Conservation (phyloP, 2,797 vertebrate species). For the Benthosema pterotum region DNA sequence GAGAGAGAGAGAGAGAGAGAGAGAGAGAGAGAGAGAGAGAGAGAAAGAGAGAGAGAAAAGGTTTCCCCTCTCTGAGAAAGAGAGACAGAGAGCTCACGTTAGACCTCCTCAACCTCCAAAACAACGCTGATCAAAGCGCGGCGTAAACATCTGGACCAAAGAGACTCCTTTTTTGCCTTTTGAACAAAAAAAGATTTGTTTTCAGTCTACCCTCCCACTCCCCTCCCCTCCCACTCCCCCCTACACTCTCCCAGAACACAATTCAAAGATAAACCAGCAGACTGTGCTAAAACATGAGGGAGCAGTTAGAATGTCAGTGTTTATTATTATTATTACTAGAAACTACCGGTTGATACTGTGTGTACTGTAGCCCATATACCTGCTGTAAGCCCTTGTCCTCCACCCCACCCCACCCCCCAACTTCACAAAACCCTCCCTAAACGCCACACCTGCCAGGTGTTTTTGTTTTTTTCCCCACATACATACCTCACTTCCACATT, state of each 20-base stretch:
- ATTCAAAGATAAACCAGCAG: slow-evolving; percentile 56
- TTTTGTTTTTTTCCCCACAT: slow-evolving; percentile 38
- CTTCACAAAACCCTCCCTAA: background rate
- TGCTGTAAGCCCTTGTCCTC: slow-evolving; percentile 59
- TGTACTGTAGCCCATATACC: slow-evolving; percentile 73
- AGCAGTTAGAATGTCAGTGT: slow-evolving; percentile 51
- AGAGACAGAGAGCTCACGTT: background rate
- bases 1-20: slow-evolving; percentile 39
- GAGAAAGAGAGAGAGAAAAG: too few species aligned
- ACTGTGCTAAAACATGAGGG: slow-evolving; percentile 52
- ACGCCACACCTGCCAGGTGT: background rate
- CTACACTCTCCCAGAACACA: slow-evolving; percentile 45
- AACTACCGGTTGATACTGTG: slow-evolving; percentile 44
- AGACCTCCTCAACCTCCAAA: slow-evolving; percentile 54
- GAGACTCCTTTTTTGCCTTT: slow-evolving; percentile 39
- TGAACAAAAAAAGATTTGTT: slow-evolving; percentile 48
- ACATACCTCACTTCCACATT: slow-evolving; percentile 61
- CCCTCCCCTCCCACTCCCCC: slow-evolving; percentile 36
- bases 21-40: slow-evolving; percentile 51
- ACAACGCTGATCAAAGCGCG: slow-evolving; percentile 69
- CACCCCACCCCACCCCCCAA: slow-evolving; percentile 57
- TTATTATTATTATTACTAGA: slow-evolving; percentile 22
- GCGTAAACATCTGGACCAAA: slow-evolving; percentile 67
- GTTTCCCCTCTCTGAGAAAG: too few species aligned
- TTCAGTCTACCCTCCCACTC: background rate